Conservation (phyloP, 2,888 invertebrate genomes). For the Aphodius sticticus region DNA sequence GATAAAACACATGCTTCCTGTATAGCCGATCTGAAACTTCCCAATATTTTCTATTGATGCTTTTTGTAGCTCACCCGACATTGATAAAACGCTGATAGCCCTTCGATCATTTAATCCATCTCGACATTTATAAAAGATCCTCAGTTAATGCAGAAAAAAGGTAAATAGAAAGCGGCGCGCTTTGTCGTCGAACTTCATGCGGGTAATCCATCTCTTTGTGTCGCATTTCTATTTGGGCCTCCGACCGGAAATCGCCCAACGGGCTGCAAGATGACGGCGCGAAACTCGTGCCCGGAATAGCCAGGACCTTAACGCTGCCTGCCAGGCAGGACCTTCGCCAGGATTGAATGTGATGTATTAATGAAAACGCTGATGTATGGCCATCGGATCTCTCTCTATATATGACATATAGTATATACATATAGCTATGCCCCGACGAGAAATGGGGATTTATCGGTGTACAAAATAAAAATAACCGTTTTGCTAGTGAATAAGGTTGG, state of each 20-base stretch:
- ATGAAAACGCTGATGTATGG: background rate
- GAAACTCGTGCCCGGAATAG: background rate
- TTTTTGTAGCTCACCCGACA: background rate
- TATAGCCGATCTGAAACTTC: no score
- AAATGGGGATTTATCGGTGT: background rate
- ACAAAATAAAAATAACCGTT: background rate
- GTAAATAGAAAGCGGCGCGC: background rate
- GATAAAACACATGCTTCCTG: no score
- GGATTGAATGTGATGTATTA: constrained; percentile 4
- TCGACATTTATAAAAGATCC: background rate
- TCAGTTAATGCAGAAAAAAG: background rate
- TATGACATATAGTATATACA: background rate
- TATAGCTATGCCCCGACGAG: background rate
- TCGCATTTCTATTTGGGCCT: constrained; percentile 17
- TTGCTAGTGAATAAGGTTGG: background rate
- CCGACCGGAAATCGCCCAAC: constrained; percentile 12
- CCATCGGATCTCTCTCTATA: background rate
- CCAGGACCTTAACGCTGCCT: background rate
- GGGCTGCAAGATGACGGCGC: background rate
- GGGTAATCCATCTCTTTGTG: constrained; percentile 26
- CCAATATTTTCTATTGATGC: background rate
- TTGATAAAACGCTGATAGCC: background rate
- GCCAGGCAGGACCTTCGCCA: background rate
- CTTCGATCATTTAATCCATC: background rate
- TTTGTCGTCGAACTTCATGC: constrained; percentile 5